These are phyloP conservation scores for Sebastes alutus DNA, from an alignment of 2,797 vertebrate species.

Conservation along the genomic window DNA sequence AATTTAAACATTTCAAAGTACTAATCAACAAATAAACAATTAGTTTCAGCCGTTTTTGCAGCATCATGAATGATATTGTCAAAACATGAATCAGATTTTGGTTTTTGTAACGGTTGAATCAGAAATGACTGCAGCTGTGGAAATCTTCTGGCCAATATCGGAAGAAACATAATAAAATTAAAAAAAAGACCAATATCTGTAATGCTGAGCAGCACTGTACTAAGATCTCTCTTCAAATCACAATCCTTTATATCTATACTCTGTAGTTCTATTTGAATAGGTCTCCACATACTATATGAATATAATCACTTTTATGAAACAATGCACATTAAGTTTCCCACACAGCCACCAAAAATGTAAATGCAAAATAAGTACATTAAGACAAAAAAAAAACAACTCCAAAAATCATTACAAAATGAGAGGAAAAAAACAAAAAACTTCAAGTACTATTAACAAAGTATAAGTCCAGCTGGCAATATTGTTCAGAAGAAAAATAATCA, in stretches of 20 bases:
- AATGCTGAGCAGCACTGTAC: slow-evolving; percentile 50
- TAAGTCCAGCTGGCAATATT: slow-evolving; percentile 91
- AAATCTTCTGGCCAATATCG: background rate
- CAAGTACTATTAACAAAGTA: slow-evolving; percentile 95
- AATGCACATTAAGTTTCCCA: slow-evolving; percentile 56
- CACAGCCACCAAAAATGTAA: slow-evolving; percentile 61
- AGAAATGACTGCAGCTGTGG: slow-evolving; percentile 48
- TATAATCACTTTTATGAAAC: slow-evolving; percentile 74
- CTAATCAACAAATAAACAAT: background rate
- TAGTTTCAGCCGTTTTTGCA: background rate
- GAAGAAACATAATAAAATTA: background rate
- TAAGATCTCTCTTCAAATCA: slow-evolving; percentile 52
- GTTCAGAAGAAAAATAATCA: slow-evolving; percentile 79
- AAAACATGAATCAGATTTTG: background rate
- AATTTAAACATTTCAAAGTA: background rate
- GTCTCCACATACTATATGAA: slow-evolving; percentile 63
- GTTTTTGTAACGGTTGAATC: slow-evolving; percentile 29
- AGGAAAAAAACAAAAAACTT: slow-evolving; percentile 87
- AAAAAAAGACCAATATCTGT: background rate
- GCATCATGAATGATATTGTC: background rate
- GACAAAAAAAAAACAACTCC: slow-evolving; percentile 49
- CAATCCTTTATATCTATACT: slow-evolving; percentile 71
- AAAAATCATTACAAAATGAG: slow-evolving; percentile 82
- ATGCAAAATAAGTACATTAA: slow-evolving; percentile 66
- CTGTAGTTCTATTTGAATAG: slow-evolving; percentile 57